Percentiles rank a stretch among this genome's conserved stretches.
Conservation (phyloP, 2,113 vertebrate genomes). For the Caracal caracal region DNA sequence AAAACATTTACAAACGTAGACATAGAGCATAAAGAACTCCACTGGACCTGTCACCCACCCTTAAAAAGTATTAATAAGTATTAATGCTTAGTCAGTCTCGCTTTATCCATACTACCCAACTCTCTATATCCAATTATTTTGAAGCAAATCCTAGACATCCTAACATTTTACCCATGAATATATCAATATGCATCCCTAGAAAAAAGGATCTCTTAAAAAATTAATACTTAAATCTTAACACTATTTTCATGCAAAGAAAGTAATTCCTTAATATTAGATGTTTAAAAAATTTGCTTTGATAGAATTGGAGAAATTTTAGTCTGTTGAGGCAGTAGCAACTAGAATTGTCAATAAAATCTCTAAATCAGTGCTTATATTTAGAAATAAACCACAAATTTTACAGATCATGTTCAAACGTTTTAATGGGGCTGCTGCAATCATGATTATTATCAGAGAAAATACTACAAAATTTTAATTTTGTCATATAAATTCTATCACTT, state of each 20-base stretch:
- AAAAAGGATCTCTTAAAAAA: not conserved
- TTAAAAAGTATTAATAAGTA: not conserved
- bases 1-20: not conserved
- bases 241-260: slow-evolving; percentile 10
- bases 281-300: slow-evolving; percentile 33
- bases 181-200: not conserved
- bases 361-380: slow-evolving; percentile 52
- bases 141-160: slow-evolving; percentile 21
- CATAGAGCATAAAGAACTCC: not conserved
- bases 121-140: slow-evolving; percentile 27
- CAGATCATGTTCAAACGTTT: not conserved
- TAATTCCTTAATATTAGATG: slow-evolving; percentile 25
- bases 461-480: slow-evolving; percentile 21
- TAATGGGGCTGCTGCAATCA: not conserved
- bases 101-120: not conserved
- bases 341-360: slow-evolving; percentile 22
- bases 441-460: slow-evolving; percentile 37
- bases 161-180: not conserved
- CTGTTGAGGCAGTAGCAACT: not conserved
- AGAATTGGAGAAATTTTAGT: slow-evolving; percentile 38
- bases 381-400: slow-evolving; percentile 54
- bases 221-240: not conserved
- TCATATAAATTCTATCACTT: slow-evolving; percentile 20
- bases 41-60: not conserved
- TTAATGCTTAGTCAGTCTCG: not conserved